phyloP scores from a whole-genome alignment of 2,797 vertebrate genomes.

The Cossypha niveicapilla region DNA sequence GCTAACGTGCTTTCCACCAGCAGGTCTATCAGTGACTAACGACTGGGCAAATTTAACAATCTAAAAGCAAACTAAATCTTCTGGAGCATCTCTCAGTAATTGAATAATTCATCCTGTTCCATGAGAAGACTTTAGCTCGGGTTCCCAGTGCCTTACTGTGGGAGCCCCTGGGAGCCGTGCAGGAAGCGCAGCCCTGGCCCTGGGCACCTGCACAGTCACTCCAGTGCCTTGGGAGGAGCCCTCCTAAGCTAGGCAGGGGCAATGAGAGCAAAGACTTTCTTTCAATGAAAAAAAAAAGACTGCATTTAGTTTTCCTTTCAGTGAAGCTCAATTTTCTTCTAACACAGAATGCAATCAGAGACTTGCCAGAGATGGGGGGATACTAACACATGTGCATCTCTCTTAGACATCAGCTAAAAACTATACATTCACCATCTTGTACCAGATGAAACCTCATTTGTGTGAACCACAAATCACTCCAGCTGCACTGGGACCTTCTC shows the following conservation, averaged over 20 bases:
- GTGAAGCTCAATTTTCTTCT: constrained; percentile 5
- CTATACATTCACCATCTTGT: constrained; percentile 25
- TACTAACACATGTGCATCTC: not conserved
- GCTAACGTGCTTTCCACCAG: not conserved
- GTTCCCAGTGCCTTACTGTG: not conserved
- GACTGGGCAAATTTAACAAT: not conserved
- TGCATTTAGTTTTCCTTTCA: constrained; percentile 5
- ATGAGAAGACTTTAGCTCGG: not conserved
- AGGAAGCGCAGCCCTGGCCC: not conserved
- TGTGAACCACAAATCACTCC: not conserved
- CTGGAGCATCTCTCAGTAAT: not conserved
- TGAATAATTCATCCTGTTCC: not conserved
- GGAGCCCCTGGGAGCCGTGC: not conserved
- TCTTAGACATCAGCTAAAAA: constrained; percentile 8
- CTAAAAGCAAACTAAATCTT: not conserved
- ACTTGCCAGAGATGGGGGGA: not conserved
- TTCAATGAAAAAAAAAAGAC: not conserved
- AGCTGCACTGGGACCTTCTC: constrained; percentile 6
- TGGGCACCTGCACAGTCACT: not conserved
- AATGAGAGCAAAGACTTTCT: not conserved
- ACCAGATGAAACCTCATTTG: constrained; percentile 17
- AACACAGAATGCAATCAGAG: not conserved
- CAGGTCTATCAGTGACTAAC: not conserved
- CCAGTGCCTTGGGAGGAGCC: not conserved
- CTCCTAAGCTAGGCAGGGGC: not conserved